A percentile compares a stretch with the other conserved stretches of the same genome.
Evolutionary conservation across 2,888 invertebrate genomes (phyloP).

Genomic region (Norana najaformis): DNA sequence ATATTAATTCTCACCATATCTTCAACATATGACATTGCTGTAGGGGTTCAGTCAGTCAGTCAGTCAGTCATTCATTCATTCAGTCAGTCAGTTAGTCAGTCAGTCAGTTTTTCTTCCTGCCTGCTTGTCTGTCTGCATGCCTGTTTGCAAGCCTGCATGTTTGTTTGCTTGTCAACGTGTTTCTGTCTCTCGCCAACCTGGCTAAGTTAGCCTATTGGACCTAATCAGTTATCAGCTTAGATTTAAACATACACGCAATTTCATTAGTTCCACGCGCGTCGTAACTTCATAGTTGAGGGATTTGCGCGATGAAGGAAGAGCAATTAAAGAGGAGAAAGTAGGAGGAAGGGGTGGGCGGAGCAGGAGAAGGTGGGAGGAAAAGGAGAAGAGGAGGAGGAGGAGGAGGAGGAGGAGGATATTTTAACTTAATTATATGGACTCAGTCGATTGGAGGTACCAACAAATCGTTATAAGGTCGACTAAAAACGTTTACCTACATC

Average conservation of each 20-base stretch:
- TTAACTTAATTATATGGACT: neutral
- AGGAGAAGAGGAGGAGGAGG: neutral
- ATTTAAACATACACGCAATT: conserved; percentile 4
- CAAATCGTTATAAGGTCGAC: neutral
- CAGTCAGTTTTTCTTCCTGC: too few species aligned
- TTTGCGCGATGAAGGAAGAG: neutral
- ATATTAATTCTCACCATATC: too few species aligned
- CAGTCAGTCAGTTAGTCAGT: too few species aligned
- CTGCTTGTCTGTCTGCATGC: neutral
- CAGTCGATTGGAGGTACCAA: neutral
- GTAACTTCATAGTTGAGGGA: neutral
- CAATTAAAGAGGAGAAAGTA: neutral
- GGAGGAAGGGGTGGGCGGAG: neutral
- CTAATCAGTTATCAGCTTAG: neutral
- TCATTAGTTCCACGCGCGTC: neutral
- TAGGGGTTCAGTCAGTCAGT: too few species aligned
- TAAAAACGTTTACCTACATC: neutral
- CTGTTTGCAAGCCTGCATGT: neutral
- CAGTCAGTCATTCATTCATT: too few species aligned
- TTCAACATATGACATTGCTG: too few species aligned
- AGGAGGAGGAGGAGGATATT: neutral
- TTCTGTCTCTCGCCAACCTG: neutral
- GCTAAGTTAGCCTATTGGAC: neutral
- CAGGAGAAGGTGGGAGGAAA: neutral
- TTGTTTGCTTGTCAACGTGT: neutral